Conservation (phyloP, 2,888 invertebrate species). For the Hydriomena furcata region DNA sequence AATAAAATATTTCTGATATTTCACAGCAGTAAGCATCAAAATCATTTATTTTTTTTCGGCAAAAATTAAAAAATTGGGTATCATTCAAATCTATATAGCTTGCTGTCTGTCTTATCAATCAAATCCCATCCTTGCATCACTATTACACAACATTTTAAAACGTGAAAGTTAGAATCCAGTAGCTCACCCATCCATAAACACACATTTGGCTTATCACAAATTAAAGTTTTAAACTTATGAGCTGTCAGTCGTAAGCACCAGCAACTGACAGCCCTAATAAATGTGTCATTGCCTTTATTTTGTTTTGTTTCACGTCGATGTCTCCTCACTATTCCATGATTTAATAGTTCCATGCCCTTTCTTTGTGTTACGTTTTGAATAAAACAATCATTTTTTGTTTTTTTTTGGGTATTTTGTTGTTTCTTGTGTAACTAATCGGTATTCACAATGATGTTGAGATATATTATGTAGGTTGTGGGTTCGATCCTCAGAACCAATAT, state of each 20-base stretch:
- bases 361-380: constrained; percentile 67
- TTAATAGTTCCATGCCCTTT: constrained; percentile 80
- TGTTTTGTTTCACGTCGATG: constrained; percentile 65
- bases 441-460: too few relatives aligned
- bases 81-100: too few relatives aligned
- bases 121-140: constrained; percentile 15
- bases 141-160: constrained; percentile 41
- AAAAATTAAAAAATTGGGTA: too few relatives aligned
- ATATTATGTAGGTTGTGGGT: too few relatives aligned
- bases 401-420: too few relatives aligned
- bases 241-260: constrained; percentile 70
- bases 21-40: too few relatives aligned
- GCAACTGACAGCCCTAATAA: constrained; percentile 75
- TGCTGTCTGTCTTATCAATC: constrained; percentile 20
- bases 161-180: constrained; percentile 73
- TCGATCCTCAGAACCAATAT: too few relatives aligned
- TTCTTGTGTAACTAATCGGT: too few relatives aligned
- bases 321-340: constrained; percentile 73
- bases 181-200: constrained; percentile 62
- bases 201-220: constrained; percentile 77
- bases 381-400: neutral
- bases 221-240: constrained; percentile 74
- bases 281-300: constrained; percentile 74
- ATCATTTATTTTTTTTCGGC: too few relatives aligned
- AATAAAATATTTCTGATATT: too few relatives aligned